Base-by-base conservation (phyloP, 2,797 vertebrate genomes). In the Anguilla megastoma region DNA sequence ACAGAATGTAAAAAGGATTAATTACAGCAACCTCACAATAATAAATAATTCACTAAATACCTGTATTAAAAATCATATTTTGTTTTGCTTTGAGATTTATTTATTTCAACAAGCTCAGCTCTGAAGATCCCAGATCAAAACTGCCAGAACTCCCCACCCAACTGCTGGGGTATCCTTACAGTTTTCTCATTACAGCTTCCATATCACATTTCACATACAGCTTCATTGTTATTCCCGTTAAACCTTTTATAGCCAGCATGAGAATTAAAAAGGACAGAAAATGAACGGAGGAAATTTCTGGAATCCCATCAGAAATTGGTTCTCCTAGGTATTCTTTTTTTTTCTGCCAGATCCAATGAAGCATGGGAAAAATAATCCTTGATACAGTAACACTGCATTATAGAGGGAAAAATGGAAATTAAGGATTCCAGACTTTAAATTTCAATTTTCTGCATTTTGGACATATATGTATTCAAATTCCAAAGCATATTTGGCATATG, bases 381-480 rank as follows among this genome's bases (percentile, higher is more conserved):
- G 24, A 45, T 83, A 87, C 30, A 63, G 82, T 54, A 84, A 63
- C 33, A 9, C 82, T 60, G 58, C 50, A 52, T 84, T 86, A 69
- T 48, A 95, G 95, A 95, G 93, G 84, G 21, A 85, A 33, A 69
- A 85, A 85, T 21, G 76, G 66, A 66, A 33, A 95, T 94, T 97
- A 95, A 96, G 95, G 94, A 96, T 96, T 96, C 96, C 95, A 96
- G 96, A 95, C 96, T 96, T 96, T 52, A 52, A 96, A 97, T 96
- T 97, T 95, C 96, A 97, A 97, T 97, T 97, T 97, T 97, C 96
- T 97, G 96, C 96, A 97, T 95, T 96, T 97, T 97, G 96, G 96
- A 96, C 96, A 97, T 97, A 96, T 96, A 96, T 97, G 96, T 96
- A 96, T 97, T 97, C 96, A 96, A 95, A 96, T 97, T 96, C 95